Base-by-base conservation (phyloP, 2,888 invertebrate genomes). In the Tetrapedia diversipes region DNA sequence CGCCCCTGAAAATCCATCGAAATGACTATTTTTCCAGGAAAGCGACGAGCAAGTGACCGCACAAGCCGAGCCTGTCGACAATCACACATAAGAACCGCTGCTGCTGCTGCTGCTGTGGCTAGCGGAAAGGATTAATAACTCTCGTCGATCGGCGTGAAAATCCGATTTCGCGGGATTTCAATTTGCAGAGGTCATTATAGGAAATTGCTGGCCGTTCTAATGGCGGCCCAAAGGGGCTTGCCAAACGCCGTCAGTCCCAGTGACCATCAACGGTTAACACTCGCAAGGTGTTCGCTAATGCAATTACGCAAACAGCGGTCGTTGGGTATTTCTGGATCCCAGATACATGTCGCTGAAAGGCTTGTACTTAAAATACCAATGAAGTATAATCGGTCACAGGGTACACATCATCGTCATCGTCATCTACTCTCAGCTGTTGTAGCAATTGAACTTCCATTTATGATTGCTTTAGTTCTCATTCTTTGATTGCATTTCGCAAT, bases 141-240 rank as follows among this genome's bases (percentile, higher is more conserved):
- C 54, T 54, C 24, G 54, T 43, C 54, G 34, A 32, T 54, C 65
- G 41, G 34, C 43, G 45, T 27, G 65, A 45, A 69, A 65, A 64
- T 45, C 19, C 53, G 32, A 73, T 71, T 60, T 61, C 47, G 43
- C 49, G 39, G 61, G 41, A 61, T 61, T 73, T 63, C 74, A 72
- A 61, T 63, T 56, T 63, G 37, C 72, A 29, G 37, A 39, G 54
- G 59, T 47, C 75, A 53, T 75, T 49, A 49, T 53, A 39, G 49
- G 29, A 56, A 61, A 63, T 76, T 56, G 56, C 60, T 24, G 53
- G 19, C n/a, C 22, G 67, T 60, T 59, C 11, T 39, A 53, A 29
- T 53, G 65, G 37, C 60, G 27, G 14, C 11, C n/a, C 43, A 60
- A 45, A 59, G 14, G 8, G n/a, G 27, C 14, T 34, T 14, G 41